A percentile compares a stretch with the other conserved stretches of the same genome.
Evolutionary conservation across 2,888 invertebrate genomes (phyloP).

Genomic region (Troides oblongomaculatus): DNA sequence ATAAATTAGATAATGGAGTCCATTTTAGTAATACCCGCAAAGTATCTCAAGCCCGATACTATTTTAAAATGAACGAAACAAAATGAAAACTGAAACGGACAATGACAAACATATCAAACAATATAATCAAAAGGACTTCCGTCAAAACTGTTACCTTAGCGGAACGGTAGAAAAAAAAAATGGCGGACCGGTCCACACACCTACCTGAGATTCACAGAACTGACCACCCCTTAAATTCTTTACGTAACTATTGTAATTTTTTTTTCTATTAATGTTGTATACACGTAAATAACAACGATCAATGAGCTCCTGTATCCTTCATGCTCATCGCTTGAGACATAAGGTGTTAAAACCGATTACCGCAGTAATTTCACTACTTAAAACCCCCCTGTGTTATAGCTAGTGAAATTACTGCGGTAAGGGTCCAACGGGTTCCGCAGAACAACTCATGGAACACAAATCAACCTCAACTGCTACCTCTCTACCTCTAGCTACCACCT

Average conservation of each 20-base stretch:
- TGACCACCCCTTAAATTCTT: conserved; percentile 2
- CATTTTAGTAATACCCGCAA: not conserved
- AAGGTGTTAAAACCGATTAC: no score
- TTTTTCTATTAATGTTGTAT: not conserved
- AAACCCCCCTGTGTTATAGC: no score
- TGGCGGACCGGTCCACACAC: not conserved
- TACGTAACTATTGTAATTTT: not conserved
- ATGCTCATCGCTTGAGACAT: no score
- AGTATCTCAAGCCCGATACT: not conserved
- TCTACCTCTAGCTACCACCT: no score
- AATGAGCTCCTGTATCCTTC: no score
- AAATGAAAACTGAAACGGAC: not conserved
- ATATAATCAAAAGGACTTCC: conserved; percentile 6
- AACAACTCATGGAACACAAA: no score
- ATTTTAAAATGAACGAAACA: conserved; percentile 4
- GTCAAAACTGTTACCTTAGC: conserved; percentile 7
- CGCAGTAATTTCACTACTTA: no score
- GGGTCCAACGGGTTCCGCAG: no score
- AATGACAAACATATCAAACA: no score
- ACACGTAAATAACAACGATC: no score
- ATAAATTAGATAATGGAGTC: conserved; percentile 34
- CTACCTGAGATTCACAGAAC: conserved; percentile 21
- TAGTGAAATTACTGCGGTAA: no score
- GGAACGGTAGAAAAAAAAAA: conserved; percentile 9
- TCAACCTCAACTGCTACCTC: no score